Evolutionary conservation across 2,888 invertebrate genomes (phyloP).

Genomic region (Aleiodes leptofemur): DNA sequence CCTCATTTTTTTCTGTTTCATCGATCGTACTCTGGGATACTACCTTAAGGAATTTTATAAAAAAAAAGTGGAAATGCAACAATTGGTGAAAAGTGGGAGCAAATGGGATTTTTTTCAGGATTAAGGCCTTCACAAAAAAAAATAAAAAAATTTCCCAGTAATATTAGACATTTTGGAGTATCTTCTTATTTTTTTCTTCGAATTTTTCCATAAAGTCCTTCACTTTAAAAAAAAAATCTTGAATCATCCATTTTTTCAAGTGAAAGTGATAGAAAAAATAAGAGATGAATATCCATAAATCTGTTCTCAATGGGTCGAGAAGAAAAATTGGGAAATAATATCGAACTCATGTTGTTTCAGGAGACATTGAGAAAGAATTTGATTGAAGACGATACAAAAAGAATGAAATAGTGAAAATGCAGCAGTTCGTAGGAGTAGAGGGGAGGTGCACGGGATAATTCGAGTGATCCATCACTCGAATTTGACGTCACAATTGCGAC

Average conservation of each 20-base stretch:
- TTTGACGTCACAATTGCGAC: constrained; percentile 58
- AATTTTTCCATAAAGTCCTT: no score
- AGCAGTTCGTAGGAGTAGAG: constrained; percentile 29
- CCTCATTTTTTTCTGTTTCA: no score
- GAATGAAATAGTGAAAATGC: constrained; percentile 23
- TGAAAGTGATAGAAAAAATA: not conserved
- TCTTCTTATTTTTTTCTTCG: no score
- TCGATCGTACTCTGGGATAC: no score
- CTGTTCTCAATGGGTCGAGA: not conserved
- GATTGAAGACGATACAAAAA: constrained; percentile 16
- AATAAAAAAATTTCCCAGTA: no score
- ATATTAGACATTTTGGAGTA: no score
- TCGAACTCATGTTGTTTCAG: constrained; percentile 1
- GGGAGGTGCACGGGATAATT: constrained; percentile 62
- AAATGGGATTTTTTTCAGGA: no score
- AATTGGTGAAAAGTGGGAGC: no score
- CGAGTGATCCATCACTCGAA: constrained; percentile 65
- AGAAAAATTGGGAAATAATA: not conserved
- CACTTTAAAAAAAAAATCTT: no score
- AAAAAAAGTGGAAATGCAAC: no score
- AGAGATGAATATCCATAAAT: constrained; percentile 15
- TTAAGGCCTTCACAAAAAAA: no score
- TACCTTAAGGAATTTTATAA: no score
- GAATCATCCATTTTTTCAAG: constrained; percentile 12
- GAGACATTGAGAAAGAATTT: not conserved